Evolutionary conservation across 2,113 vertebrate genomes (phyloP), one percentile per base, ranked within the genome.

Genomic region (Hirundichthys speculiger): DNA sequence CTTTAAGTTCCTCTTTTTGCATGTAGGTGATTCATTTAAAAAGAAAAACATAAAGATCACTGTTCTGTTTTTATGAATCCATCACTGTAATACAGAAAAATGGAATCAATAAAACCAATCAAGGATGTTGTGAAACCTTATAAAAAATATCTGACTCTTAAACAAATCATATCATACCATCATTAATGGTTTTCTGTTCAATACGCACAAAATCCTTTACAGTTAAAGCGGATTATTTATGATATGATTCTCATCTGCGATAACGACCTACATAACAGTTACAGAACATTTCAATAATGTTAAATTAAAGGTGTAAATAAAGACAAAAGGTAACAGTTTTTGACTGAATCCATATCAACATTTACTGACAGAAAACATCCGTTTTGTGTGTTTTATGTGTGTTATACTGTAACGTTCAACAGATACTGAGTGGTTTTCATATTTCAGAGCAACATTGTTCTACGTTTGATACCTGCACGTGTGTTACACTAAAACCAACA

Each of bases 31-130:
- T 27, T 4, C 3, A 72, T 88, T 82, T 60, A 46, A 86, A 89
- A 64, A 52, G 15, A 3, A 2, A 22, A 9, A 34, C 41, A 81
- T 11, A 86, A 93, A 93, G 90, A 92, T 94, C 91, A 88, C 34
- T 77, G 68, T 39, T 80, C 34, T 69, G 64, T 55, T 67, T 47
- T 60, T 38, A 49, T 59, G 20, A 73, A 56, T 34, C 72, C 30
- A 15, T 39, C 43, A 24, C 16, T 58, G 18, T 39, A 40, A 62
- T 30, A 22, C 48, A 62, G n/a, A 18, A 50, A 59, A 27, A 57
- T 7, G 25, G 3, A 11, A 1, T 50, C 19, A 34, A 34, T 34
- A 34, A 34, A 34, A 10, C 1, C 7, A 34, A 34, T 34, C 7
- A 34, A 5, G 11, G 30, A 34, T 34, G 30, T 7, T 9, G 25